phyloP scores from a whole-genome alignment of 2,797 vertebrate genomes.

The Hapalemur alaotrensis region DNA sequence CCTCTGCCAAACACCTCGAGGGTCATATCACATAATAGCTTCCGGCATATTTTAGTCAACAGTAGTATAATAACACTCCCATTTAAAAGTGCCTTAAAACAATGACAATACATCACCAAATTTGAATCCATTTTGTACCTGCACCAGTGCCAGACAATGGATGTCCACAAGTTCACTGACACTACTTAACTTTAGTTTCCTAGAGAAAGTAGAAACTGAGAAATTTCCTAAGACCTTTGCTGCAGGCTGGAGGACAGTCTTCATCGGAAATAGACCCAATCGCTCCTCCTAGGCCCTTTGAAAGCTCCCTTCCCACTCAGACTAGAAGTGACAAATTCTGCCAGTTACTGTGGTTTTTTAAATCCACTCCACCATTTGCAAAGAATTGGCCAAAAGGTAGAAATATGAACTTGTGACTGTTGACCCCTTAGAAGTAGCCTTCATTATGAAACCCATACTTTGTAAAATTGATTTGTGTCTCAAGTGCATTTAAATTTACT shows the following conservation, averaged over 20 bases:
- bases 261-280: not conserved
- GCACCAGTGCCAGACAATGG: not conserved
- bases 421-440: not conserved
- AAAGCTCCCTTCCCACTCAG: not conserved
- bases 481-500: not conserved
- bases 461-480: not conserved
- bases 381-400: not conserved
- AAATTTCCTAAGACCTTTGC: not conserved
- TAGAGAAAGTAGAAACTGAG: not conserved
- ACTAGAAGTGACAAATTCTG: not conserved
- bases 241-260: not conserved
- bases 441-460: not conserved
- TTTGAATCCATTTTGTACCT: not conserved
- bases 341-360: not conserved
- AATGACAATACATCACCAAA: not conserved
- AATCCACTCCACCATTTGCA: not conserved
- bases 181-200: not conserved
- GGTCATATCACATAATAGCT: not conserved
- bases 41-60: not conserved
- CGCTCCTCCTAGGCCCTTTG: not conserved
- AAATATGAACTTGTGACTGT: not conserved
- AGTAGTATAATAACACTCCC: not conserved
- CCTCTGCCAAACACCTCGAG: not conserved
- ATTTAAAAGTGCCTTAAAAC: slow-evolving; percentile 15
- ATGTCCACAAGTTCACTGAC: not conserved